Base-by-base conservation (phyloP, 2,797 vertebrate species). In the Stomatorhinus walkeri region DNA sequence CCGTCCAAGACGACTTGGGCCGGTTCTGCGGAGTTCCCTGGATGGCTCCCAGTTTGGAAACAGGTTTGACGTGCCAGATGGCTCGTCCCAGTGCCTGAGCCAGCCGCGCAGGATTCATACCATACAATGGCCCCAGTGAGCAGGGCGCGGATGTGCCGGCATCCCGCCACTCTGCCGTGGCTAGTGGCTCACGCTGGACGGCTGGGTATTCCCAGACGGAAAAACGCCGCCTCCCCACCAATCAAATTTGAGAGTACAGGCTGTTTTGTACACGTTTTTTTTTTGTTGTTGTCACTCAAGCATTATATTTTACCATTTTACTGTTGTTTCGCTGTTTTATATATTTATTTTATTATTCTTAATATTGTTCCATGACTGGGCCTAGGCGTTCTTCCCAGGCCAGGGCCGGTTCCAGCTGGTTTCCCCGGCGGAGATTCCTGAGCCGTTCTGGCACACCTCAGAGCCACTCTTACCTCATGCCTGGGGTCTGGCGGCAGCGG, bases 81-180 rank as follows among this genome's bases (percentile, higher is more conserved):
- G 91, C 91, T 72, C 85, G 48, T 40, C 87, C 90, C 88, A 59
- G 86, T 90, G 90, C 87, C 89, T 14, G 90, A 90, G 87, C 85
- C n/a, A 86, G 90, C 90, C 87, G 87, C 64, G 88, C 88, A 89
- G 89, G 88, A 91, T 91, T 88, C 90, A 90, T 92, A 91, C 92
- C 90, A 87, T 89, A 85, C 49, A 3, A 3, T 59, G 89, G 91
- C 91, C 92, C 88, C 90, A 91, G 91, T 46, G 5, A 49, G 48
- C 10, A 91, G 92, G 91, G 92, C 91, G 92, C 91, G 93, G 93
- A 95, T 94, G 91, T 92, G 93, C 91, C 91, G 89, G 90, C 61
- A 88, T 81, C 90, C 64, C 86, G 46, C 81, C 48, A 10, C 68
- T 24, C 22, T 28, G 87, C 24, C 24, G 22, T 36, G 87, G 16